Conservation (phyloP, 2,113 vertebrate genomes). For the Semnornis frantzii region DNA sequence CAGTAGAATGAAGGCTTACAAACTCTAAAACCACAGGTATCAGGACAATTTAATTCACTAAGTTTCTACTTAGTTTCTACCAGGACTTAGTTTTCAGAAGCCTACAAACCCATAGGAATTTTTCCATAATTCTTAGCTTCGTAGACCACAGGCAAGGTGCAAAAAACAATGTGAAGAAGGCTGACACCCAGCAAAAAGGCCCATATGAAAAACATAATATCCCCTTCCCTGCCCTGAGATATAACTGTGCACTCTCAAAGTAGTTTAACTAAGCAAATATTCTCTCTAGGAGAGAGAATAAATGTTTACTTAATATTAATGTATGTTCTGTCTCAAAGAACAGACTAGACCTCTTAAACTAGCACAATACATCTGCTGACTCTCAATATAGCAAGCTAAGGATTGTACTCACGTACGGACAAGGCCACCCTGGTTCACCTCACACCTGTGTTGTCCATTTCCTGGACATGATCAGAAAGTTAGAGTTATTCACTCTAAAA, state of each 20-base stretch:
- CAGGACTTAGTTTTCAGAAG: neutral
- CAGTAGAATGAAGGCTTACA: neutral
- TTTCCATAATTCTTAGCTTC: neutral
- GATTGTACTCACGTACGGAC: accelerated
- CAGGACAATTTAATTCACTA: neutral
- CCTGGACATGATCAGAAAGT: neutral
- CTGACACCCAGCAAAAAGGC: neutral
- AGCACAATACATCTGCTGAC: accelerated
- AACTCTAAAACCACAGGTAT: neutral
- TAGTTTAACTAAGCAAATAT: neutral
- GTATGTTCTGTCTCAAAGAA: neutral
- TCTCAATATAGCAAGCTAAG: neutral
- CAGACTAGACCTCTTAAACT: neutral
- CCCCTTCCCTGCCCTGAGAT: neutral
- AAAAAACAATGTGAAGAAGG: neutral
- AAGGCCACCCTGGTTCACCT: neutral
- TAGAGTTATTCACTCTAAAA: neutral
- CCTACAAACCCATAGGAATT: neutral
- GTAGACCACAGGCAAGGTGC: neutral
- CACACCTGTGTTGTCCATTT: neutral
- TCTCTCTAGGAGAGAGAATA: neutral
- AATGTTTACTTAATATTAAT: neutral
- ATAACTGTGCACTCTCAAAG: neutral
- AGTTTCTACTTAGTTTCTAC: neutral
- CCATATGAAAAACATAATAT: neutral